Base-by-base conservation (phyloP, 2,113 vertebrate genomes). In the Enhydra lutris region DNA sequence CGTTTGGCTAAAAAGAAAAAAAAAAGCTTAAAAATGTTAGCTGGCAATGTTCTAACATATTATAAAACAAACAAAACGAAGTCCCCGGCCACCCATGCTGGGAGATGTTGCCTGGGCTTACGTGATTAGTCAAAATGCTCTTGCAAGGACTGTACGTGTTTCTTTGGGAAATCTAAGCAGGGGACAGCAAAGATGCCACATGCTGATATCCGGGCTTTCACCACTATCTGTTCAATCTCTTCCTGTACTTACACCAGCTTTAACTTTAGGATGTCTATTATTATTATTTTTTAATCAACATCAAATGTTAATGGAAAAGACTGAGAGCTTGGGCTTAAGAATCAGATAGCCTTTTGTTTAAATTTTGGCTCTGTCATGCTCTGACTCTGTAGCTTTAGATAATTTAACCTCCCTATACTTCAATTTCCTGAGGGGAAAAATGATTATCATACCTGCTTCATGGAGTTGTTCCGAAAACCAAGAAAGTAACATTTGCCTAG, bases 51-150 rank as follows among this genome's bases (percentile, higher is more conserved):
- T 97, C 82, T 82, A 96, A 97, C 97, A 93, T 95, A 91, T 84
- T 98, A 23, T 96, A 94, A 98, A 98, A 97, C 96, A 98, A 98
- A 98, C 97, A 98, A 63, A 97, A 95, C 88, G 21, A 2, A 91
- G 74, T 39, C 59, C 76, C 57, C 26, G 97, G 92, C 97, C 97
- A 98, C 96, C 97, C 97, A 96, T 80, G 95, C 84, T 96, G 97
- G 96, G 42, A 89, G 36, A 0, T 29, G 2, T 65, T 79, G 71
- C 71, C 61, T 80, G 50, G 47, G 59, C 31, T 59, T 69, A 6
- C 26, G 17, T 86, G 95, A 97, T 88, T 59, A 85, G 55, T 73
- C 7, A 76, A 93, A 95, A 57, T 17, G 14, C 67, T 91, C 29
- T 80, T 6, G 3, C 36, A 89, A 45, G 34, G 42, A 82, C 8